A percentile compares a stretch with the other conserved stretches of the same genome.
Conservation (phyloP, 2,113 vertebrate genomes). For the Protobothrops flavoviridis region DNA sequence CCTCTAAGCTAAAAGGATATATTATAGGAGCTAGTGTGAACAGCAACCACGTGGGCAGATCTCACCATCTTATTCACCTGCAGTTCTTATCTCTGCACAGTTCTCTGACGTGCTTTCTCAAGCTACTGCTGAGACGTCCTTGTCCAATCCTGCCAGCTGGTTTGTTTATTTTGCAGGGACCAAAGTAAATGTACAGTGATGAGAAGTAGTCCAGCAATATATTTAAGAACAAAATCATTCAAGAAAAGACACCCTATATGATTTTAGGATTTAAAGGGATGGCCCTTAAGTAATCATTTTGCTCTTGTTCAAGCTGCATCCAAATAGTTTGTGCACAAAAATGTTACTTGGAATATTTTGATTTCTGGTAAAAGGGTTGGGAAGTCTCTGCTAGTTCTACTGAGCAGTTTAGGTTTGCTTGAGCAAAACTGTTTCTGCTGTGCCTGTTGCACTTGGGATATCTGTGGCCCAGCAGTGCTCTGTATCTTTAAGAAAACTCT, state of each 20-base stretch:
- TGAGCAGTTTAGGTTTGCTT: neutral
- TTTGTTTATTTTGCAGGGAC: neutral
- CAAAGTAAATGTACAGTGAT: neutral
- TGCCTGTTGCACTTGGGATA: neutral
- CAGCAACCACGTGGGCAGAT: neutral
- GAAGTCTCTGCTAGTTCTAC: neutral
- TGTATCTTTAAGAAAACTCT: slow-evolving; percentile 28
- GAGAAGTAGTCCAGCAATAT: neutral
- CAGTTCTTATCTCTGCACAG: neutral
- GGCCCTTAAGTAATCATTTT: neutral
- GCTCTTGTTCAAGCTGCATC: neutral
- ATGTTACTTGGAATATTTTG: neutral
- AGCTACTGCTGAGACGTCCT: neutral
- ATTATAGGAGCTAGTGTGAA: neutral
- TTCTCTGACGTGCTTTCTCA: neutral
- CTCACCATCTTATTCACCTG: neutral
- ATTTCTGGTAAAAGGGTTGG: too few relatives aligned
- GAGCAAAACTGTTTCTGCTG: neutral
- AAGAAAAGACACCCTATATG: neutral
- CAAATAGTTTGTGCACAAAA: neutral
- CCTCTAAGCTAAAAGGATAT: neutral
- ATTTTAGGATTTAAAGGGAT: neutral
- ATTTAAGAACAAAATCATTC: neutral
- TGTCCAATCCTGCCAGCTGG: neutral
- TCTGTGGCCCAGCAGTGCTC: neutral